Base-by-base conservation (phyloP, 2,888 invertebrate species). In the Acutogordius australiensis region DNA sequence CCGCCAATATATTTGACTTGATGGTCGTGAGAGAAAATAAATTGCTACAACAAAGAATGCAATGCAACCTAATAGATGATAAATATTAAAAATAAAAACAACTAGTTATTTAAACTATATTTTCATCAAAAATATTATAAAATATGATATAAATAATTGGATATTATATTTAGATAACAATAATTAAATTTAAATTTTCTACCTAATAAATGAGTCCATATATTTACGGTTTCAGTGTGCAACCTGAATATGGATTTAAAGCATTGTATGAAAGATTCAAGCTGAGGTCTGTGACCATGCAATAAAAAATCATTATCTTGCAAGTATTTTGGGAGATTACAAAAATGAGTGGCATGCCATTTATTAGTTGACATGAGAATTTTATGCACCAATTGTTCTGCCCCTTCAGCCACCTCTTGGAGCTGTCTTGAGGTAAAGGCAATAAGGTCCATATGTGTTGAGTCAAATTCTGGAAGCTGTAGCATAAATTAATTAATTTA, bases 211-310 rank as follows among this genome's bases (percentile, higher is more conserved):
- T 90, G 88, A 30, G 88, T 91, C 97, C 97, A 99, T 66, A 97
- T 97, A 70, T 97, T 97, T 57, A 90, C 94, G 13, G 97, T 99
- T 74, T 97, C 97, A 1, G 94, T 97, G 74, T 97, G 97, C 65
- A 99, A 79, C 64, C 91, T 80, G 74, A 99, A 99, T 67, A 99
- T 91, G 62, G 90, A 90, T 68, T 83, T 86, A 71, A 97, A 91
- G 70, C 97, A 99, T 18, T 84, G 88, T 65, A 81, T 79, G 72
- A 94, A 91, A 29, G 90, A 88, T 29, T 88, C 87, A 64, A 97
- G 76, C 1, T 91, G 94, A 51, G 94, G 91, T 62, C 97, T 78
- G 72, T 94, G 94, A 18, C 94, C 91, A 66, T 82, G 81, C 67
- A 86, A 82, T 60, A 97, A 77, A 69, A 84, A 97, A 71, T 97